Conservation (phyloP, 1,140 invertebrate genomes). For the Marisa cornuarietis region DNA sequence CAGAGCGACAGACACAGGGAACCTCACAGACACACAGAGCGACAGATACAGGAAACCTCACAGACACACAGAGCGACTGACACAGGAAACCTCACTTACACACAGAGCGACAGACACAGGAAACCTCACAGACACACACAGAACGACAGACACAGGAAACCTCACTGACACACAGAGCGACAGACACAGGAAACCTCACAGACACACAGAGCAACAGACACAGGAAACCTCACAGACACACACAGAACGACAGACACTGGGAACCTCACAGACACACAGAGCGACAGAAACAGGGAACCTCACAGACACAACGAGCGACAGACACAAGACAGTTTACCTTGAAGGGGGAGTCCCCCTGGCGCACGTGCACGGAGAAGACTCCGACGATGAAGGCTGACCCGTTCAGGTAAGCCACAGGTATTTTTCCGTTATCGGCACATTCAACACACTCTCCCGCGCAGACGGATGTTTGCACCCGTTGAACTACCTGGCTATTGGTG, state of each 20-base stretch:
- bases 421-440: conserved; percentile 36
- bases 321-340: background rate
- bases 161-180: background rate
- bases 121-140: background rate
- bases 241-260: background rate
- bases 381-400: conserved; percentile 50
- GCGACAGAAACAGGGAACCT: background rate
- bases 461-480: conserved; percentile 18
- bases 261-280: background rate
- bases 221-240: background rate
- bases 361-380: conserved; percentile 52
- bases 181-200: background rate
- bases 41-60: background rate
- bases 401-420: conserved; percentile 41
- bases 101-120: conserved; percentile 2
- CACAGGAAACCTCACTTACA: conserved; percentile 1
- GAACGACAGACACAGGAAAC: background rate
- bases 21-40: background rate
- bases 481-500: conserved; percentile 1
- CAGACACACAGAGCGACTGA: background rate
- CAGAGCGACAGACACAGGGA: background rate
- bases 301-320: background rate
- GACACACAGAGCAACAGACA: background rate
- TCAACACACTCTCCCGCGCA: conserved; percentile 40
- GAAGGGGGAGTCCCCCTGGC: conserved; percentile 37